Evolutionary conservation across 2,888 invertebrate species (phyloP), one percentile per base, ranked within the genome.

Genomic region (Sclerodermus sp.): DNA sequence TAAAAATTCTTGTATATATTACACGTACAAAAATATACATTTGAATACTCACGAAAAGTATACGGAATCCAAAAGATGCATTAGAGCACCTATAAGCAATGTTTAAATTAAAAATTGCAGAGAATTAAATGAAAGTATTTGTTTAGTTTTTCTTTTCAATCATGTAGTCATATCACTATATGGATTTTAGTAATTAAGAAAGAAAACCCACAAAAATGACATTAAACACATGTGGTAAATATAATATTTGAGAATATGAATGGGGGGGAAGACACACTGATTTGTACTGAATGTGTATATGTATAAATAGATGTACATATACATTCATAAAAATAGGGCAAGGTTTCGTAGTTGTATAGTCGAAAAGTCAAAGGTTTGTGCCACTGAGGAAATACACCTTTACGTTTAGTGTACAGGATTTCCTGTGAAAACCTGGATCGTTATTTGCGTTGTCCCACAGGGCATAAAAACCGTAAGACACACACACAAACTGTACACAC

Each of bases 321-420:
- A 16, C 16, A 32, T 16, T 8, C 18, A 49, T 37, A 50, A 42
- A 58, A 61, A 61, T 58, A 54, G 53, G 29, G 53, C 49, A 55
- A 57, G 53, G 51, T 53, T 57, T 42, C 30, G 23, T 38, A 13
- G 16, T 10, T 17, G n/a, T 8, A 37, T 34, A n/a, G 30, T 34
- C 29, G 42, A 49, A 49, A 49, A 36, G 1, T 31, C 16, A 36
- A 1, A 1, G 5, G 15, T 32, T 6, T 9, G 3, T 17, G 9
- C n/a, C 34, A 32, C 13, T 38, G 15, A 29, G 32, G 13, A n/a
- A 43, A 6, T 16, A 1, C 18, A 2, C 12, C 1, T 15, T 14
- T 13, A 6, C 4, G 1, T n/a, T 23, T 10, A n/a, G 29, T 17
- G 13, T 23, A 23, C 41, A 41, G 18, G 18, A 18, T 41, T 18